These are phyloP conservation scores for Lymantria dispar DNA, from an alignment of 2,888 invertebrate species.

Conservation along the genomic window DNA sequence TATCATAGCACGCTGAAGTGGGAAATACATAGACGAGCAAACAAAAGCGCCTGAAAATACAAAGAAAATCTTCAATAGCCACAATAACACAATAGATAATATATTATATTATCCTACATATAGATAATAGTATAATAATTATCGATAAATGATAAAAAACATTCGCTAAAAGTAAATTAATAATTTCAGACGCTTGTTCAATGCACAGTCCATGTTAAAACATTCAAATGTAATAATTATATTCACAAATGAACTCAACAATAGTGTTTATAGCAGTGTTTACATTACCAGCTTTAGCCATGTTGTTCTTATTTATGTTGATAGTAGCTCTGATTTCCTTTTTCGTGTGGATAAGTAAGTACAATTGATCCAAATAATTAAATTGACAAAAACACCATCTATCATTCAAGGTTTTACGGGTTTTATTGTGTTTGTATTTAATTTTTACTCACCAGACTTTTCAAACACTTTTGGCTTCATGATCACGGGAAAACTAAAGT, in stretches of 20 bases:
- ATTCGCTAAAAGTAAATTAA: background rate
- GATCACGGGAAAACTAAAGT: too few species aligned
- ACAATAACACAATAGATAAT: too few species aligned
- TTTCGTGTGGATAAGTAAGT: slow-evolving; percentile 28
- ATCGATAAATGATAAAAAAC: background rate
- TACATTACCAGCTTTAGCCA: slow-evolving; percentile 22
- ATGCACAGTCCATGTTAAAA: background rate
- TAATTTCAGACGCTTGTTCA: slow-evolving; percentile 1
- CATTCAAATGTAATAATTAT: slow-evolving; percentile 9
- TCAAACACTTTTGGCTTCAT: too few species aligned
- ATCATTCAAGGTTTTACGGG: too few species aligned
- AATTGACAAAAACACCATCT: too few species aligned
- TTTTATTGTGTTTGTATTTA: too few species aligned
- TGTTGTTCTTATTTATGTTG: slow-evolving; percentile 18
- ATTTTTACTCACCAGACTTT: too few species aligned
- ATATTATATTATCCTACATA: background rate
- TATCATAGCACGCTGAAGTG: too few species aligned
- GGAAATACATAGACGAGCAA: too few species aligned
- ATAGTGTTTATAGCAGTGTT: slow-evolving; percentile 13
- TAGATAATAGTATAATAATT: slow-evolving; percentile 4
- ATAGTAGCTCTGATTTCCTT: slow-evolving; percentile 6
- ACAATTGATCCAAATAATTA: background rate
- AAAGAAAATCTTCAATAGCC: background rate
- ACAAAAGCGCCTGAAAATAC: background rate
- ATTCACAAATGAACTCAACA: slow-evolving; percentile 5